phyloP scores from a whole-genome alignment of 1,140 invertebrate genomes.

The Nomia melanderi region DNA sequence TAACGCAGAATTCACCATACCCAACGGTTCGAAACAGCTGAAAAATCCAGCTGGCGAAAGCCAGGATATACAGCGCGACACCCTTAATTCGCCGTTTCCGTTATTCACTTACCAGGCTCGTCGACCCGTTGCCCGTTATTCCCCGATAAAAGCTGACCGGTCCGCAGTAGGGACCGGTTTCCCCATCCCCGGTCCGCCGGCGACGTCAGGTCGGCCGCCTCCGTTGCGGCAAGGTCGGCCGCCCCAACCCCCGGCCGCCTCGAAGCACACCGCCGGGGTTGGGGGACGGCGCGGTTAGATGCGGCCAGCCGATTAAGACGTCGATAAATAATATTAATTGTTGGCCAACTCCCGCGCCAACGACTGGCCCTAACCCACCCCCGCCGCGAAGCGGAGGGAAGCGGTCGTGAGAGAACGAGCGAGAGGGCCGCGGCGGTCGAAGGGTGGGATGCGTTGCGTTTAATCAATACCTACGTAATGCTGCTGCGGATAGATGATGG shows the following conservation, averaged over 20 bases:
- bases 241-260: conserved; percentile 29
- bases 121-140: neutral
- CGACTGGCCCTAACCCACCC: conserved; percentile 44
- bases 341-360: conserved; percentile 65
- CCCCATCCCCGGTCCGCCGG: neutral
- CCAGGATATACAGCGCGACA: no score
- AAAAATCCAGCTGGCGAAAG: no score
- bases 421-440: conserved; percentile 10
- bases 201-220: conserved; percentile 23
- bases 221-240: conserved; percentile 33
- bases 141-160: conserved; percentile 10
- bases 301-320: conserved; percentile 78
- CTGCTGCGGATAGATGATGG: conserved; percentile 65
- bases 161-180: neutral
- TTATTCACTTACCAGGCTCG: neutral
- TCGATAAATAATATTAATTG: conserved; percentile 82
- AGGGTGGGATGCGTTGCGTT: conserved; percentile 71
- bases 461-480: conserved; percentile 79
- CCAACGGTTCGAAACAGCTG: no score
- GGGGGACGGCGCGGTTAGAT: conserved; percentile 66
- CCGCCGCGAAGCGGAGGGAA: conserved; percentile 15
- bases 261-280: conserved; percentile 44
- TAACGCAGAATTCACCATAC: no score
- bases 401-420: conserved; percentile 1
- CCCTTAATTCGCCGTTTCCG: conserved; percentile 1